These are phyloP conservation scores for Eurytoma californica DNA, from an alignment of 2,888 invertebrate species.

Conservation along the genomic window DNA sequence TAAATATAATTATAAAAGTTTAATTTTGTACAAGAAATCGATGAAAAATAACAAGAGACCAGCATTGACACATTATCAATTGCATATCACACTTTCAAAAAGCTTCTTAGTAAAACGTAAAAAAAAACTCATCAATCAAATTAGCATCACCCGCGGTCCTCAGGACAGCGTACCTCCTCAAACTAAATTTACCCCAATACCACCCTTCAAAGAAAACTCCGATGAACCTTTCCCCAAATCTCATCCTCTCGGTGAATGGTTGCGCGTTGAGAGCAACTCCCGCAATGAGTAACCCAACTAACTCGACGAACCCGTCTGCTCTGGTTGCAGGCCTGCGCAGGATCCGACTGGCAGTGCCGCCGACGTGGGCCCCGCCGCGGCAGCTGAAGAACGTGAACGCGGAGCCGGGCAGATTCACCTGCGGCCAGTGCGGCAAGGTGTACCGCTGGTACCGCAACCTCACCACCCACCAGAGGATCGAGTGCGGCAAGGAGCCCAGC, in stretches of 20 bases:
- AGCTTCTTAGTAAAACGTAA: not conserved
- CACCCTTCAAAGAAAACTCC: too few relatives aligned
- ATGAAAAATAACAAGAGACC: too few relatives aligned
- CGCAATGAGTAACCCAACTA: not conserved
- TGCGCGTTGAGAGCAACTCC: not conserved
- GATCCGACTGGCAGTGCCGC: not conserved
- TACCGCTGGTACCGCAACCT: conserved; percentile 80
- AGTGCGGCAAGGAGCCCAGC: conserved; percentile 78
- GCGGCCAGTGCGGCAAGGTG: conserved; percentile 77
- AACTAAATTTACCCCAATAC: too few relatives aligned
- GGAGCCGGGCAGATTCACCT: conserved; percentile 69
- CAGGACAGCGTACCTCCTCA: not conserved
- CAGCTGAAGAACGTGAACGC: not conserved
- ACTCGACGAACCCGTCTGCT: not conserved
- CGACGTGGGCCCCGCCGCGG: not conserved
- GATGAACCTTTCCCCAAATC: too few relatives aligned
- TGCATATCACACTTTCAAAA: not conserved
- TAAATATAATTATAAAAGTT: too few relatives aligned
- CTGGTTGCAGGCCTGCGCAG: conserved; percentile 28
- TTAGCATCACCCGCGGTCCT: not conserved
- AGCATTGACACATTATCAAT: too few relatives aligned
- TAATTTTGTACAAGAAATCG: too few relatives aligned
- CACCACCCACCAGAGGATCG: conserved; percentile 78
- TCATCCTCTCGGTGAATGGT: conserved; percentile 6
- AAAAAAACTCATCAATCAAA: not conserved